phyloP scores from a whole-genome alignment of 1,140 invertebrate species.

The Physella acuta region DNA sequence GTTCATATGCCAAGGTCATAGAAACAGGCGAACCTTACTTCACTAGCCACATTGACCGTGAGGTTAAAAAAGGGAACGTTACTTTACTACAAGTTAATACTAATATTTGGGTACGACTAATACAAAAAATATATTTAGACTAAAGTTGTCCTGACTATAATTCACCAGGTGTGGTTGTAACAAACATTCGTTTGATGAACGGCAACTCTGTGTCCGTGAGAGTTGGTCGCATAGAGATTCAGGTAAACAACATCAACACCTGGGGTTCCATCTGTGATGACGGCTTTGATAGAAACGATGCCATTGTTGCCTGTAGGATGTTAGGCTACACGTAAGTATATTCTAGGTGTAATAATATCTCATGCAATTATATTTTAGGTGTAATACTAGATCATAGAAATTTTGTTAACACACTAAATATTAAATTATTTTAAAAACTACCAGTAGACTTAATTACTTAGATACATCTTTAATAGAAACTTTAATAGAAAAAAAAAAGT shows the following conservation, averaged over 20 bases:
- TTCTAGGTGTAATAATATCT: too few relatives aligned
- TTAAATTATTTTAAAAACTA: too few relatives aligned
- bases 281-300: constrained; percentile 32
- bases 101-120: not conserved
- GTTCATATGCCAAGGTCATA: too few relatives aligned
- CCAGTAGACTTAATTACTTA: too few relatives aligned
- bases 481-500: too few relatives aligned
- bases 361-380: too few relatives aligned
- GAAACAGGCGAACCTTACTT: too few relatives aligned
- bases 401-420: too few relatives aligned
- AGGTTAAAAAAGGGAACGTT: too few relatives aligned
- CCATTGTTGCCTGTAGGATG: constrained; percentile 42
- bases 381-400: too few relatives aligned
- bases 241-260: constrained; percentile 15
- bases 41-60: too few relatives aligned
- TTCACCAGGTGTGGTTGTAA: constrained; percentile 14
- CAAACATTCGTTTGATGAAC: constrained; percentile 21
- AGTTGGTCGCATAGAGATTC: constrained; percentile 38
- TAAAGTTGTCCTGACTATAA: not conserved
- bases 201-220: constrained; percentile 18
- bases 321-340: constrained; percentile 40
- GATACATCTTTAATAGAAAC: too few relatives aligned
- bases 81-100: not conserved
- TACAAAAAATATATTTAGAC: not conserved
- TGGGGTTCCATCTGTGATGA: constrained; percentile 49